phyloP scores from a whole-genome alignment of 2,113 vertebrate species.

The Bagarius yarrelli region DNA sequence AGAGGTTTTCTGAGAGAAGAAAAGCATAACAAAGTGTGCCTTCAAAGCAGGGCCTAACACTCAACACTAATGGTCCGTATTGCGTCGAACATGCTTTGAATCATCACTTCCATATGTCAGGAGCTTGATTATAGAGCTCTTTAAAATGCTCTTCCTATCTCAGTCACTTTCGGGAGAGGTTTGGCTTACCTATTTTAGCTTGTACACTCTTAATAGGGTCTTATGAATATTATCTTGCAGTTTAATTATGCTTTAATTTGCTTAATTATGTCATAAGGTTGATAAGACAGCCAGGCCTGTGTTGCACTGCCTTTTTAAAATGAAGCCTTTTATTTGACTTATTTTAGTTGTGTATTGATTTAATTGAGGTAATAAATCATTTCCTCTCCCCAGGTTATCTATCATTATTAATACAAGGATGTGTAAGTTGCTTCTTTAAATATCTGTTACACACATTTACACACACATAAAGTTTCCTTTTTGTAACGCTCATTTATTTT shows the following conservation, averaged over 20 bases:
- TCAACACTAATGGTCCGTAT: conserved; percentile 28
- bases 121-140: conserved; percentile 3
- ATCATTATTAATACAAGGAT: not conserved
- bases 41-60: conserved; percentile 11
- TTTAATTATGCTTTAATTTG: not conserved
- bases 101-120: conserved; percentile 24
- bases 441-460: not conserved
- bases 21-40: conserved; percentile 3
- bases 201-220: not conserved
- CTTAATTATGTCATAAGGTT: not conserved
- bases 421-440: not conserved
- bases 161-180: not conserved
- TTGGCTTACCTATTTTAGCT: not conserved
- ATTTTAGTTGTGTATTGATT: not conserved
- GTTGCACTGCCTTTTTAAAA: not conserved
- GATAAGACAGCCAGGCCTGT: not conserved
- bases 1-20: conserved; percentile 32
- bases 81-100: conserved; percentile 20
- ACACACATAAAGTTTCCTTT: not conserved
- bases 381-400: not conserved
- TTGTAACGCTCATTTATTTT: not conserved
- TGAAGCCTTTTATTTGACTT: not conserved
- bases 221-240: not conserved
- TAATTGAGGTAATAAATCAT: not conserved
- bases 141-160: conserved; percentile 6